phyloP scores from a whole-genome alignment of 1,140 invertebrate genomes.

The Ptiloglossa arizonensis region DNA sequence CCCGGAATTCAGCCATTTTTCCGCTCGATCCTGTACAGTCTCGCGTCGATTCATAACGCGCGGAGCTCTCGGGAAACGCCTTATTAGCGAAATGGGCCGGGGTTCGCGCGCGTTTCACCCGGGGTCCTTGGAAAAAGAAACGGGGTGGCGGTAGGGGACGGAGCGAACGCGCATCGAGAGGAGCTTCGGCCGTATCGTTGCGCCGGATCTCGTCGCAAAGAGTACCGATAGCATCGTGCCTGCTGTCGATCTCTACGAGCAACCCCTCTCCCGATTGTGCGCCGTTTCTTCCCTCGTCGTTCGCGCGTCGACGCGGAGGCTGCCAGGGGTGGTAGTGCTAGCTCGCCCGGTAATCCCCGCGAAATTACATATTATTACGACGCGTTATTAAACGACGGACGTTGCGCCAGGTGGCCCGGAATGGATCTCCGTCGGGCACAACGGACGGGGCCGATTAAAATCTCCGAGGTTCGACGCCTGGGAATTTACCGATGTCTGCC shows the following conservation, averaged over 20 bases:
- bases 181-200: conserved; percentile 64
- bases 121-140: conserved; percentile 42
- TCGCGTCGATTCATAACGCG: conserved; percentile 36
- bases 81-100: conserved; percentile 73
- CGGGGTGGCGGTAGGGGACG: conserved; percentile 7
- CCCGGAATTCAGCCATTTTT: conserved; percentile 29
- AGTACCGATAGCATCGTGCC: conserved; percentile 71
- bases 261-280: too few relatives aligned
- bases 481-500: not conserved
- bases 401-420: too few relatives aligned
- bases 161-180: conserved; percentile 33
- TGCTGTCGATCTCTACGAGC: conserved; percentile 59
- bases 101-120: conserved; percentile 32
- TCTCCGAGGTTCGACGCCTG: conserved; percentile 6
- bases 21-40: conserved; percentile 37
- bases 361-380: conserved; percentile 72
- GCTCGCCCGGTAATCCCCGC: conserved; percentile 51
- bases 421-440: too few relatives aligned
- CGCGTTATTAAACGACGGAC: conserved; percentile 71
- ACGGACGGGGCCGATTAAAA: conserved; percentile 56
- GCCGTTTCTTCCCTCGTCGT: conserved; percentile 41
- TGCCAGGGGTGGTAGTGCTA: conserved; percentile 8
- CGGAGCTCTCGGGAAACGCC: conserved; percentile 63
- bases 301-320: not conserved
- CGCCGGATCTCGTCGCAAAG: conserved; percentile 73